Evolutionary conservation across 2,797 vertebrate species (phyloP).

Genomic region (Simalia tracyae): DNA sequence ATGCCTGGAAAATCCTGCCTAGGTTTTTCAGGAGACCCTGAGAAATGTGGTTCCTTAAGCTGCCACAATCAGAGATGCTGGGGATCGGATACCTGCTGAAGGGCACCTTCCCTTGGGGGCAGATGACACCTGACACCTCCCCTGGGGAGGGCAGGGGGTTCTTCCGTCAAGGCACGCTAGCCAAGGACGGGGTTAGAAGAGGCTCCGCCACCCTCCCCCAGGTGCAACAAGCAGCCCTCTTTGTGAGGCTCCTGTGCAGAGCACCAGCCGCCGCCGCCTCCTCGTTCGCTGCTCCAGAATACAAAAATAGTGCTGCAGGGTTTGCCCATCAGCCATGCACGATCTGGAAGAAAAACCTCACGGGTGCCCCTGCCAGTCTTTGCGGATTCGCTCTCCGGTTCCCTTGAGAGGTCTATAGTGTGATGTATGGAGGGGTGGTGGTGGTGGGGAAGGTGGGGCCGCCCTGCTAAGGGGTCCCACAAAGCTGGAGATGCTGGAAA

Average conservation of each 20-base stretch:
- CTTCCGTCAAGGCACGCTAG: not conserved
- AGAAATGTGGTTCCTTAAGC: not conserved
- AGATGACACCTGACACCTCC: not conserved
- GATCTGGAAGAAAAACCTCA: not conserved
- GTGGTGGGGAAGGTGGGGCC: too few species aligned
- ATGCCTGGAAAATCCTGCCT: not conserved
- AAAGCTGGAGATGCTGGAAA: not conserved
- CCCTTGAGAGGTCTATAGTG: rapidly evolving
- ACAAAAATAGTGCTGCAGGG: not conserved
- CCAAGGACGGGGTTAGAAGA: not conserved
- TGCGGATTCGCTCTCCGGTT: not conserved
- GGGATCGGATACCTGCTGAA: not conserved
- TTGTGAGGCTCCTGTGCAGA: not conserved
- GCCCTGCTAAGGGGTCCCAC: not conserved
- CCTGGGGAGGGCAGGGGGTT: not conserved
- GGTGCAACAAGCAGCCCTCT: not conserved
- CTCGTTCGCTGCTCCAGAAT: not conserved
- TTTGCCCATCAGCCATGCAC: not conserved
- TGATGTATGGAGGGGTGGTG: rapidly evolving
- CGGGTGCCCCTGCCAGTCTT: not conserved
- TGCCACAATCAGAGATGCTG: not conserved
- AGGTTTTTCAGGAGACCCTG: not conserved
- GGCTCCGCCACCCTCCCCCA: not conserved
- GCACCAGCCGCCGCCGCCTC: not conserved
- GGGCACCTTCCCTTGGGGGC: not conserved